A percentile compares a stretch with the other conserved stretches of the same genome.
These are phyloP conservation scores for Ellobius talpinus DNA, from an alignment of 2,113 vertebrate genomes.

Conservation along the genomic window DNA sequence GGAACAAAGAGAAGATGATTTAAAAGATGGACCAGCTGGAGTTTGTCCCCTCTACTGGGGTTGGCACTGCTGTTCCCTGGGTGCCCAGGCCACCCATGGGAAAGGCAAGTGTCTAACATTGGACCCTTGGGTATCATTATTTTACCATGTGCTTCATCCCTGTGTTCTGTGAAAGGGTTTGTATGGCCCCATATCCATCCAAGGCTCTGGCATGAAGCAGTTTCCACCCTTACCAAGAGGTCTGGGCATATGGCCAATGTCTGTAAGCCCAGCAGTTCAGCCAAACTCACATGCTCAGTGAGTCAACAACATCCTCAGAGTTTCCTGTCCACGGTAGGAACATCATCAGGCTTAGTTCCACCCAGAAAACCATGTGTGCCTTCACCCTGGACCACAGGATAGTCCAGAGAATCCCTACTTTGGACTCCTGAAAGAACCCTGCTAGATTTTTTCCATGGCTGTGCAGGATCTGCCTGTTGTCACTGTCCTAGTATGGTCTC, in stretches of 20 bases:
- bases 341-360: not conserved
- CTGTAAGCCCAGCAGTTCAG: not conserved
- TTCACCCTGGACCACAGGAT: not conserved
- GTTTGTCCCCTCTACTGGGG: not conserved
- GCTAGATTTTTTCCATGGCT: fast-evolving
- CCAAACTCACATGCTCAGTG: not conserved
- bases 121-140: not conserved
- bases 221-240: too few relatives aligned
- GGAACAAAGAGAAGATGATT: not conserved
- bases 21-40: fast-evolving
- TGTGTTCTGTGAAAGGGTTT: fast-evolving
- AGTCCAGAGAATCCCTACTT: not conserved
- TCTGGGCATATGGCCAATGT: not conserved
- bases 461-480: not conserved
- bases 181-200: fast-evolving
- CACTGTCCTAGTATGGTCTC: fast-evolving
- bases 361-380: not conserved
- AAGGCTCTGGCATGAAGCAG: not conserved
- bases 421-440: not conserved
- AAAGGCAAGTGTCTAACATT: not conserved
- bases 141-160: not conserved
- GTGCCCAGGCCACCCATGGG: not conserved
- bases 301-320: fast-evolving
- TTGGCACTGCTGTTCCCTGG: not conserved
- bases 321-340: not conserved